A percentile compares a stretch with the other conserved stretches of the same genome.
These are phyloP conservation scores for Neosalanx taihuensis DNA, from an alignment of 2,797 vertebrate genomes.

Conservation along the genomic window DNA sequence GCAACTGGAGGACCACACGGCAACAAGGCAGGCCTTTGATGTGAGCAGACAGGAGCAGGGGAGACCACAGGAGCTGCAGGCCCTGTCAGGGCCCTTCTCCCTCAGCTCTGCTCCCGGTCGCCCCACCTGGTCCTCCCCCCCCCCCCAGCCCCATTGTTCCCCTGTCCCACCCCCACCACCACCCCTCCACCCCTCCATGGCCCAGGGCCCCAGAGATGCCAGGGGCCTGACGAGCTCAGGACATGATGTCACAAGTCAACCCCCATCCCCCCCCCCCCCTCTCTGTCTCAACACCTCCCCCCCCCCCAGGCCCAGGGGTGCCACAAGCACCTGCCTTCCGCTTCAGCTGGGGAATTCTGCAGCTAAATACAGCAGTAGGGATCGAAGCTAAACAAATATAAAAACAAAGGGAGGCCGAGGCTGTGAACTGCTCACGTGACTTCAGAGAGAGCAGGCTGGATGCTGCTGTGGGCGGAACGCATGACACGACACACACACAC, in stretches of 20 bases:
- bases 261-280: background rate
- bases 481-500: background rate
- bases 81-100: constrained; percentile 47
- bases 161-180: constrained; percentile 47
- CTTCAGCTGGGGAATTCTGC: constrained; percentile 67
- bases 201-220: constrained; percentile 51
- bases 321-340: constrained; percentile 69
- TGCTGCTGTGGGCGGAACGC: constrained; percentile 34
- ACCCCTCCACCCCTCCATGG: constrained; percentile 59
- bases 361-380: constrained; percentile 67
- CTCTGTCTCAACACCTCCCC: constrained; percentile 2
- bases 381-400: constrained; percentile 63
- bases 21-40: constrained; percentile 71
- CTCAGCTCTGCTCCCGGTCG: background rate
- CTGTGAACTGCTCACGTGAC: constrained; percentile 48
- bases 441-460: constrained; percentile 59
- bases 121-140: constrained; percentile 5
- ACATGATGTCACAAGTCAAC: constrained; percentile 68
- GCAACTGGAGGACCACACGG: constrained; percentile 70
- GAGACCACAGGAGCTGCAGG: constrained; percentile 63
- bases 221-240: constrained; percentile 59
- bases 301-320: constrained; percentile 38
- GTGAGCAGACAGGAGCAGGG: constrained; percentile 60
- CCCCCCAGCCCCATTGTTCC: constrained; percentile 15
- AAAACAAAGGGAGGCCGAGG: constrained; percentile 61